phyloP scores from a whole-genome alignment of 2,888 invertebrate species.

The Volucella zonaria region DNA sequence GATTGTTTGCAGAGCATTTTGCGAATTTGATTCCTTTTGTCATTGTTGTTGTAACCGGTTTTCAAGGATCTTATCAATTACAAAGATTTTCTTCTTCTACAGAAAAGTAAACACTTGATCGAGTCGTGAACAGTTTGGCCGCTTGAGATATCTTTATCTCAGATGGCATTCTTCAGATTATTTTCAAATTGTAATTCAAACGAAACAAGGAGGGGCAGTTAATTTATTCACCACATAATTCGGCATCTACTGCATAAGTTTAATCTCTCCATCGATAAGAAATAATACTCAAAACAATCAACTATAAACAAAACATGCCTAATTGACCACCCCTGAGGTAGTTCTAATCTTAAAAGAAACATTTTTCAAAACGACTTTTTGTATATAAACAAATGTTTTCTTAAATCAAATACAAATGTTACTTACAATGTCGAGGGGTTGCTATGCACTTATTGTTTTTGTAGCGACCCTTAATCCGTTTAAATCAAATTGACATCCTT shows the following conservation, averaged over 20 bases:
- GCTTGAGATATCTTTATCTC: background rate
- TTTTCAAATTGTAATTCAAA: conserved; percentile 27
- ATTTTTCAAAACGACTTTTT: conserved; percentile 2
- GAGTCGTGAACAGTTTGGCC: conserved; percentile 7
- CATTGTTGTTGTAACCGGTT: conserved; percentile 54
- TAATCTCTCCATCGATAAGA: conserved; percentile 58
- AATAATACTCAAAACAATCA: conserved; percentile 43
- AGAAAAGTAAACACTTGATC: conserved; percentile 60
- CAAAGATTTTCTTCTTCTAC: conserved; percentile 23
- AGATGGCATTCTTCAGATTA: conserved; percentile 3
- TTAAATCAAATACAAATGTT: conserved; percentile 38
- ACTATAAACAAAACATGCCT: conserved; percentile 52
- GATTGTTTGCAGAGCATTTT: conserved; percentile 14
- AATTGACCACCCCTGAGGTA: conserved; percentile 60
- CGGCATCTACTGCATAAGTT: conserved; percentile 12
- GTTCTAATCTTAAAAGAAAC: background rate
- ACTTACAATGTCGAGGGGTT: conserved; percentile 33
- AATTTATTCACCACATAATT: conserved; percentile 55
- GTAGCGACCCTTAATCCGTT: conserved; percentile 64
- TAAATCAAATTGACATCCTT: conserved; percentile 54
- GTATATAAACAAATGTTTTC: conserved; percentile 7
- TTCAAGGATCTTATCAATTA: conserved; percentile 64
- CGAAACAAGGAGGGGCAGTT: background rate
- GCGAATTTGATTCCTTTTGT: conserved; percentile 34
- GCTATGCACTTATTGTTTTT: conserved; percentile 43